Evolutionary conservation across 1,140 invertebrate species (phyloP).

Genomic region (Orussus abietinus): DNA sequence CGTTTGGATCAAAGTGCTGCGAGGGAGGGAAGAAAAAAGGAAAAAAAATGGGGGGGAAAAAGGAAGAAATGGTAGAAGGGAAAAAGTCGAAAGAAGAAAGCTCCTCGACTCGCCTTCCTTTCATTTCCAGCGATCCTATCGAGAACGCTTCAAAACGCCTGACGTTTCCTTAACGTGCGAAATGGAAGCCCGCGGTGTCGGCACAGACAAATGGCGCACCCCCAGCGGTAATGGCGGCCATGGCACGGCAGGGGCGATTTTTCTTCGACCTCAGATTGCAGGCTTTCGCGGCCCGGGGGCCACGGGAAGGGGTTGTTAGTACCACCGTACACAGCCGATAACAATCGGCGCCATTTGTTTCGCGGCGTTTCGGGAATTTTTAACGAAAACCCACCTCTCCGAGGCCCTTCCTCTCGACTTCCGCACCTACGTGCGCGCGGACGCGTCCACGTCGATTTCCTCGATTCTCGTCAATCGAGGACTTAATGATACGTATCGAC

Average conservation of each 20-base stretch:
- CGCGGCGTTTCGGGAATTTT: slow-evolving; percentile 26
- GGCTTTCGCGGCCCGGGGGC: slow-evolving; percentile 33
- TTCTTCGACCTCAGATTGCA: slow-evolving; percentile 31
- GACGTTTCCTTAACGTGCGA: no score
- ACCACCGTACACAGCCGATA: no score
- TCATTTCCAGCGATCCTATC: background rate
- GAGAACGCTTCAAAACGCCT: no score
- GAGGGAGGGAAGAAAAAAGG: no score
- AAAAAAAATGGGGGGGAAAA: no score
- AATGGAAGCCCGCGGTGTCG: slow-evolving; percentile 20
- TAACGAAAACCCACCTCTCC: slow-evolving; percentile 16
- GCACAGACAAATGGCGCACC: slow-evolving; percentile 24
- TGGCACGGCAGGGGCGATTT: slow-evolving; percentile 25
- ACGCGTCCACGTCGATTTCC: background rate
- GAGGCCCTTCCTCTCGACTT: slow-evolving; percentile 4
- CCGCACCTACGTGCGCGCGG: no score
- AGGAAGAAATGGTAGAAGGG: no score
- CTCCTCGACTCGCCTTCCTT: background rate
- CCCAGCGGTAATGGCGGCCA: slow-evolving; percentile 22
- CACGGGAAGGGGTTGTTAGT: no score
- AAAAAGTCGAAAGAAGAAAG: no score
- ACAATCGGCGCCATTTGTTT: slow-evolving; percentile 26
- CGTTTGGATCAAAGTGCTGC: no score
- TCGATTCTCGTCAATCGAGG: background rate
- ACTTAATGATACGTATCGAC: background rate